phyloP scores from a whole-genome alignment of 2,113 vertebrate genomes.

The Tapirus terrestris region DNA sequence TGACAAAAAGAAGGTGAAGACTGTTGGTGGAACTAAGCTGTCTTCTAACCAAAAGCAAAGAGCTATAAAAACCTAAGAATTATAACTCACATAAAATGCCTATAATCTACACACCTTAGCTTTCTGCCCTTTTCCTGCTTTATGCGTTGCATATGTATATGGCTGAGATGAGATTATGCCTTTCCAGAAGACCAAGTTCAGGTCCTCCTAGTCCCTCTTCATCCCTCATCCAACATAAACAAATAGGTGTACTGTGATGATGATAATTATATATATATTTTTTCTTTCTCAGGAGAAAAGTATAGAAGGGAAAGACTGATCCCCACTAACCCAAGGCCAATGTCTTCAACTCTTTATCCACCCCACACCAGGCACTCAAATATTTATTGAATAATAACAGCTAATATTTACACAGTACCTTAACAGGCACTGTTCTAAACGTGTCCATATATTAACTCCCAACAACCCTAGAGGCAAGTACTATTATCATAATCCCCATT shows the following conservation, averaged over 20 bases:
- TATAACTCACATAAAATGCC: conserved; percentile 21
- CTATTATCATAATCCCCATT: background rate
- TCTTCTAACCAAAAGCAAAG: conserved; percentile 38
- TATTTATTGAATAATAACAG: background rate
- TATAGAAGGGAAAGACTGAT: background rate
- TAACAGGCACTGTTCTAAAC: background rate
- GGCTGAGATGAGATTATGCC: background rate
- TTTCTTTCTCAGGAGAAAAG: conserved; percentile 43
- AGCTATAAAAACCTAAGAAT: conserved; percentile 39
- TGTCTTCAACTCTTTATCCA: background rate
- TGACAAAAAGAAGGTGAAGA: background rate
- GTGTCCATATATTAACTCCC: background rate
- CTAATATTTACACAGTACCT: background rate
- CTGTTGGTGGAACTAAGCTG: background rate
- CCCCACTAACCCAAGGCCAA: background rate
- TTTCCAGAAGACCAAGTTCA: background rate
- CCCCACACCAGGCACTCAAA: background rate
- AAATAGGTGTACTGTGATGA: background rate
- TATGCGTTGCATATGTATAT: background rate
- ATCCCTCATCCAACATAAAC: background rate
- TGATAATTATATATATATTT: background rate
- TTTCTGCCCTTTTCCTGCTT: background rate
- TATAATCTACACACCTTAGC: background rate
- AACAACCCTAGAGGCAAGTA: background rate
- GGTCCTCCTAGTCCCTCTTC: background rate